Evolutionary conservation across 2,797 vertebrate genomes (phyloP), one percentile per base, ranked within the genome.

Genomic region (Eutrigla gurnardus): DNA sequence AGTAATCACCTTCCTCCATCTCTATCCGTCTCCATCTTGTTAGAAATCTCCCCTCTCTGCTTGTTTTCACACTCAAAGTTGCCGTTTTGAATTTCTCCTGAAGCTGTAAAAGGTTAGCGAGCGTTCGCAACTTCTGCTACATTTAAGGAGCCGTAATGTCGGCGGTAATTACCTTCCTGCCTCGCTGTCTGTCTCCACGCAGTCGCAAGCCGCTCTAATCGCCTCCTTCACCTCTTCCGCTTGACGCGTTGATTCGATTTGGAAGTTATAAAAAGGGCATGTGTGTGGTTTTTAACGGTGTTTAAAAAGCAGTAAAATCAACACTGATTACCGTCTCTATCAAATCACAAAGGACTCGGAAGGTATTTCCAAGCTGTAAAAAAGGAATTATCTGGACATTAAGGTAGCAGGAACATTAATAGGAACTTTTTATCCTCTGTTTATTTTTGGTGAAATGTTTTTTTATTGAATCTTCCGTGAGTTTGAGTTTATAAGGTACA

Each of bases 1-100:
- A 78, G 86, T 86, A 88, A 92, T 89, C 77, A 82, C 82, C 70
- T 80, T 73, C 67, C 67, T 54, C 70, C 72, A 49, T 81, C 66
- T 87, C 69, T 46, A 89, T 91, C 53, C 13, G 32, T 84, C 85
- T 90, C 78, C 63, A 80, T 90, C 88, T 90, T 81, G 84, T 90
- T 91, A 86, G 80, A 85, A 80, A 72, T 77, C 71, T 79, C 79
- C 59, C 25, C 70, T 83, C 72, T 70, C 81, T 58, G 71, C 76
- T 80, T 68, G 71, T 80, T 83, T 80, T 84, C 69, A 59, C 82
- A 73, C 74, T 73, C 43, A 36, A 81, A 78, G 63, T 66, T 73
- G 81, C 43, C 36, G 15, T 81, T 85, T 73, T 79, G 75, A 79
- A 78, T 85, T 81, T 75, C 68, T 79, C 63, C 49, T 65, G 50